Evolutionary conservation across 2,888 invertebrate species (phyloP), one percentile per base, ranked within the genome.

Genomic region (Ischnura elegans): DNA sequence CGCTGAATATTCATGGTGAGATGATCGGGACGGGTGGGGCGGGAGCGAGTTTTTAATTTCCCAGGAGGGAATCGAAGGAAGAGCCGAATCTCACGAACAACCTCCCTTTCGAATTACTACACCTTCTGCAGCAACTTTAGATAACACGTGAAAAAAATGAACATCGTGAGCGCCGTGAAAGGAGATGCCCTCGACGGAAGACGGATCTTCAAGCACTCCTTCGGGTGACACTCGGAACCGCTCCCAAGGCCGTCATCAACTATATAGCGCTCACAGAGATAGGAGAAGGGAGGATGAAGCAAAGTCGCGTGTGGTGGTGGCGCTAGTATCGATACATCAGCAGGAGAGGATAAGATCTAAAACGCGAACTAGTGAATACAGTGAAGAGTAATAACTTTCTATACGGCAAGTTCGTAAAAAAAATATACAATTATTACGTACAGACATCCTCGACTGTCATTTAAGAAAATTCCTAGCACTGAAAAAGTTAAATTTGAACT

Each of bases 11-110:
- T 76, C 76, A 76, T 76, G 29, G 76, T 36, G 76, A 76, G 36
- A 76, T 76, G 36, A 76, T 76, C n/a, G 76, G 51, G 51, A 76
- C 3, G 36, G 76, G 16, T 10, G 10, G 29, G 2, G 61, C 21
- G 76, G 25, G 76, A 36, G 16, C 76, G 36, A 76, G 76, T 76
- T 76, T 76, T 76, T 76, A 76, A 76, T 76, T 76, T 76, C 76
- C 76, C 76, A 16, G 76, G 76, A 16, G 76, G 76, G 36, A 25
- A 76, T 76, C 29, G 76, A 76, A 76, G 76, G 76, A 76, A 51
- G 51, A 19, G n/a, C n/a, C n/a, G 76, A 36, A 76, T 76, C 29
- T 36, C 76, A 76, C 36, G 76, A 36, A 76, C 36, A 76, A 76
- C 76, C 76, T n/a, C n/a, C n/a, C 76, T 36, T 76, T 76, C 76